Evolutionary conservation across 2,888 invertebrate genomes (phyloP).

Genomic region (Hemithea aestivaria): DNA sequence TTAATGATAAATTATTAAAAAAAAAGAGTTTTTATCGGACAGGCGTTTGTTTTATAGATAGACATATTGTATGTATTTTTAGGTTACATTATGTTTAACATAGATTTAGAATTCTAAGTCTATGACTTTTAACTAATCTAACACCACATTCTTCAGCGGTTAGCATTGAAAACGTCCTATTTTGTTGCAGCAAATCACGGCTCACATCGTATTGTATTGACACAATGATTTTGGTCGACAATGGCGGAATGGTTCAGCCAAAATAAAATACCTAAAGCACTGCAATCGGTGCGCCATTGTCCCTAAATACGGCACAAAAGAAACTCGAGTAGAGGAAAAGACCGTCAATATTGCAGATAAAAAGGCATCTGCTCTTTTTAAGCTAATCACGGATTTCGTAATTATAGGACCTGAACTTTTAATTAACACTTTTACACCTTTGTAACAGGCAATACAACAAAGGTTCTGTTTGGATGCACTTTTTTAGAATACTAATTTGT

Average conservation of each 20-base stretch:
- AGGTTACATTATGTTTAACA: too few species aligned
- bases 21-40: too few species aligned
- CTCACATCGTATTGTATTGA: constrained; percentile 50
- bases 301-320: constrained; percentile 63
- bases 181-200: constrained; percentile 37
- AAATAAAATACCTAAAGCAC: constrained; percentile 63
- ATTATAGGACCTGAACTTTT: constrained; percentile 6
- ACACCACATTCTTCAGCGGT: too few species aligned
- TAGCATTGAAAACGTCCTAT: constrained; percentile 23
- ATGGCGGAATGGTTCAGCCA: constrained; percentile 53
- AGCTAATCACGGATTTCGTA: constrained; percentile 22
- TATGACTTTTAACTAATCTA: too few species aligned
- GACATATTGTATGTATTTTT: too few species aligned
- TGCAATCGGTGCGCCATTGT: constrained; percentile 70
- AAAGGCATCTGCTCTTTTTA: constrained; percentile 32
- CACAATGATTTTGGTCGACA: constrained; percentile 57
- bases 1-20: too few species aligned
- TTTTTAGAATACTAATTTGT: too few species aligned
- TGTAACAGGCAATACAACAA: not conserved
- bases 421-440: constrained; percentile 2
- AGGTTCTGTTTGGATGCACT: too few species aligned
- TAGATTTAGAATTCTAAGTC: too few species aligned
- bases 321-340: constrained; percentile 52
- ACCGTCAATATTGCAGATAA: constrained; percentile 38
- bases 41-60: too few species aligned